These are phyloP conservation scores for Calliopum simillimum DNA, from an alignment of 2,888 invertebrate species.

Conservation along the genomic window DNA sequence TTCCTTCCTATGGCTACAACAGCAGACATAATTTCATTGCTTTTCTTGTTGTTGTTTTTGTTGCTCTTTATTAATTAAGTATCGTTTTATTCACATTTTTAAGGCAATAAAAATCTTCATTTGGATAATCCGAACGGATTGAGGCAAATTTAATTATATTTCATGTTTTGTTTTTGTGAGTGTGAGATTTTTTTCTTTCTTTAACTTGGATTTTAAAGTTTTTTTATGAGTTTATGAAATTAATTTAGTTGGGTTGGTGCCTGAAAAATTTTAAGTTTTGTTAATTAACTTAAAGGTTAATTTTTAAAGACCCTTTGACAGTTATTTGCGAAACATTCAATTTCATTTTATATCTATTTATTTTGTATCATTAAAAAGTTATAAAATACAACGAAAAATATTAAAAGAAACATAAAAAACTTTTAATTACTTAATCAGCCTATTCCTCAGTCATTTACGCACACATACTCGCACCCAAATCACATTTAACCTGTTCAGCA, in stretches of 20 bases:
- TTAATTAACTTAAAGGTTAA: not conserved
- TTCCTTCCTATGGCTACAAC: not conserved
- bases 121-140: conserved; percentile 15
- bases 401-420: too few relatives aligned
- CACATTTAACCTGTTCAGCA: conserved; percentile 25
- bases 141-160: conserved; percentile 25
- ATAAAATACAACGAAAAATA: too few relatives aligned
- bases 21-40: not conserved
- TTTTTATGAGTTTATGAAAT: conserved; percentile 9
- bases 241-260: not conserved
- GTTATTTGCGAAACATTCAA: not conserved
- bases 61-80: conserved; percentile 21
- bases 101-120: too few relatives aligned
- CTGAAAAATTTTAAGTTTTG: not conserved
- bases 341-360: too few relatives aligned
- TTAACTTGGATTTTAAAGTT: not conserved
- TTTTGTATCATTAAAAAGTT: too few relatives aligned
- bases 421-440: conserved; percentile 22
- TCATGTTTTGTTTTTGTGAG: conserved; percentile 11
- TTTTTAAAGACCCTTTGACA: not conserved
- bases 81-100: conserved; percentile 9
- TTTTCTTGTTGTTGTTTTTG: conserved; percentile 3
- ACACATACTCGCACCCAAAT: not conserved
- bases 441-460: not conserved
- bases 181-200: too few relatives aligned